phyloP scores from a whole-genome alignment of 2,888 invertebrate species.

The Sthenelais limicola region DNA sequence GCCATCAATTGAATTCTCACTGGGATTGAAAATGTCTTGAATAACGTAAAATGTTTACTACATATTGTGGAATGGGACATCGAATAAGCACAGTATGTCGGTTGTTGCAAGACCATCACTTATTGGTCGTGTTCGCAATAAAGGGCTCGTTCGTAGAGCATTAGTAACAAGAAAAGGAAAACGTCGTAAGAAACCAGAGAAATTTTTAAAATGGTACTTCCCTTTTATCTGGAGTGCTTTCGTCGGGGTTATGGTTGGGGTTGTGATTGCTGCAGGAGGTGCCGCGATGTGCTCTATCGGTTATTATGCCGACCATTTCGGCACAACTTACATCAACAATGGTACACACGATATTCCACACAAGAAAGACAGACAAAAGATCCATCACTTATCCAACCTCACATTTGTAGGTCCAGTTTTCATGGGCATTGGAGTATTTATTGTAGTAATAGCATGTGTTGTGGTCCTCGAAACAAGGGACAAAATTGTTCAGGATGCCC shows the following conservation, averaged over 20 bases:
- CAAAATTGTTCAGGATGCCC: constrained; percentile 90
- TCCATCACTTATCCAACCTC: constrained; percentile 72
- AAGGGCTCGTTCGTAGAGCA: too few relatives aligned
- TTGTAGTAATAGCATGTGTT: constrained; percentile 96
- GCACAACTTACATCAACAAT: constrained; percentile 35
- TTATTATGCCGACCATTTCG: constrained; percentile 45
- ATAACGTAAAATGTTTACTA: too few relatives aligned
- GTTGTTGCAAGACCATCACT: too few relatives aligned
- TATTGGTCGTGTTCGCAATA: too few relatives aligned
- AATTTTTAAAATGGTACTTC: constrained; percentile 46
- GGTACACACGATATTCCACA: constrained; percentile 14
- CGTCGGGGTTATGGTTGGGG: constrained; percentile 42
- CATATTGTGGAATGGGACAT: too few relatives aligned
- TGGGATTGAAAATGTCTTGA: too few relatives aligned
- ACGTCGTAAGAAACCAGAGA: too few relatives aligned
- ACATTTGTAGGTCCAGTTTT: constrained; percentile 97
- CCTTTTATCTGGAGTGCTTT: constrained; percentile 51
- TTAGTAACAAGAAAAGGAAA: too few relatives aligned
- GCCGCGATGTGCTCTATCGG: constrained; percentile 49
- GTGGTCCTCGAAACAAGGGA: constrained; percentile 99
- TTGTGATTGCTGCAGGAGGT: constrained; percentile 47
- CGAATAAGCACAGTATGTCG: too few relatives aligned
- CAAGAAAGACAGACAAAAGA: background rate
- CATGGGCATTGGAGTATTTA: constrained; percentile 98
- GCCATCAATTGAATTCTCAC: too few relatives aligned